Percentiles rank a stretch among this genome's conserved stretches.
phyloP scores from a whole-genome alignment of 2,888 invertebrate genomes.

The Pycnomerus fuliginosus region DNA sequence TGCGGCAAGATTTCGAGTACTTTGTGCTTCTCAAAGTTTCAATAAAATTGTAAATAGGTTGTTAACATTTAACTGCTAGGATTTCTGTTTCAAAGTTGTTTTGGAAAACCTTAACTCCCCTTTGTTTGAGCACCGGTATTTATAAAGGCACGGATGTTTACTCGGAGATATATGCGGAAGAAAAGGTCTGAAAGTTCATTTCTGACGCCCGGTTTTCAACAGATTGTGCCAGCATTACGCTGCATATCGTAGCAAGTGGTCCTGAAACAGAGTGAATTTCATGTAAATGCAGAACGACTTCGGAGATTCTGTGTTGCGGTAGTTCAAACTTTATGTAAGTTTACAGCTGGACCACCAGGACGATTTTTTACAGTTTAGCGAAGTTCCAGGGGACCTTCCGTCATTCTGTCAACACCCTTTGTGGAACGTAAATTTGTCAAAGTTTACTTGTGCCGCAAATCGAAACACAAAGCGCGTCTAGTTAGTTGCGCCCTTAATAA shows the following conservation, averaged over 20 bases:
- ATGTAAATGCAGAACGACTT: neutral
- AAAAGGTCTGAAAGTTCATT: too few species aligned
- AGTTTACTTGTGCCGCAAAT: constrained; percentile 17
- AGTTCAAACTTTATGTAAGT: constrained; percentile 1
- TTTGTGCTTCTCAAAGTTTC: constrained; percentile 10
- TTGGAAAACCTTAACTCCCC: constrained; percentile 3
- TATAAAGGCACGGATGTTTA: neutral
- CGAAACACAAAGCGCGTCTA: constrained; percentile 19
- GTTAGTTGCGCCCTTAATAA: neutral
- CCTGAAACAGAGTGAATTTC: too few species aligned
- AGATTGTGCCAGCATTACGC: too few species aligned
- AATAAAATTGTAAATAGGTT: constrained; percentile 8
- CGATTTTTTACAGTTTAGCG: constrained; percentile 15
- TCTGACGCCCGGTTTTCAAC: too few species aligned
- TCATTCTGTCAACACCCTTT: constrained; percentile 22
- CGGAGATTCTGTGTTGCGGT: too few species aligned
- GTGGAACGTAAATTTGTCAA: constrained; percentile 23
- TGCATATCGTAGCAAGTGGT: neutral
- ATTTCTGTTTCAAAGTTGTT: constrained; percentile 1
- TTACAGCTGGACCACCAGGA: constrained; percentile 1
- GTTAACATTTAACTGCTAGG: constrained; percentile 9
- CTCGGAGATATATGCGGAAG: constrained; percentile 6
- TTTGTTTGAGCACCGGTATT: neutral
- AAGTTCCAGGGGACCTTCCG: constrained; percentile 7
- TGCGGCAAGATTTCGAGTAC: constrained; percentile 1